Base-by-base conservation (phyloP, 1,140 invertebrate species). In the Vanessa tameamea region DNA sequence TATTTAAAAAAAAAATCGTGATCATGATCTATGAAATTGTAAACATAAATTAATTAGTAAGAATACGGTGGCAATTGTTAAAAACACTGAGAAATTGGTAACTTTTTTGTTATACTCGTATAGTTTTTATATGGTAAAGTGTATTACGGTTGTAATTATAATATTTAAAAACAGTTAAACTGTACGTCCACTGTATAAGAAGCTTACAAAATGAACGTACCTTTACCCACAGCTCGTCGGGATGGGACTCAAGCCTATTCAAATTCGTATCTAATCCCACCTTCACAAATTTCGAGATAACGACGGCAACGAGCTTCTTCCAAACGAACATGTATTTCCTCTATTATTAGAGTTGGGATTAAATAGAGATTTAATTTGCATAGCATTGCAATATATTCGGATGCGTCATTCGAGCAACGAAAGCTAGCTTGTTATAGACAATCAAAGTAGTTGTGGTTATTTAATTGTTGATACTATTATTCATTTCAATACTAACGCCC, bases 211-310 rank as follows among this genome's bases (percentile, higher is more conserved):
- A 7, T 6, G 48, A 48, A 31, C 43, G 43, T 67, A 78, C 59
- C 69, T 37, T 72, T 57, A 50, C 43, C 57, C 59, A 63, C 23
- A 70, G 66, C 70, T 75, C 66, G 51, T 64, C 47, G 12, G 15
- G 68, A 65, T 69, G 57, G 51, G 64, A 69, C 71, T 63, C 65
- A 79, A 79, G 75, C 69, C 76, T 73, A 81, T 83, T 78, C 81
- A 82, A 82, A 87, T 82, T 80, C 77, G 77, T 79, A 69, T 75
- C 65, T 86, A 88, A 90, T 84, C 85, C 87, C 57, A 76, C 82
- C 70, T 83, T 82, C 78, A 84, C 84, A 86, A 88, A 89, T 88
- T 90, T 81, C 82, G 79, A 89, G 87, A 90, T 88, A 87, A 86
- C 79, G 73, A 77, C 67, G 72, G 66, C 64, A 72, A 82, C 73